Conservation (phyloP, 2,113 vertebrate genomes). For the Hippopotamus amphibius region DNA sequence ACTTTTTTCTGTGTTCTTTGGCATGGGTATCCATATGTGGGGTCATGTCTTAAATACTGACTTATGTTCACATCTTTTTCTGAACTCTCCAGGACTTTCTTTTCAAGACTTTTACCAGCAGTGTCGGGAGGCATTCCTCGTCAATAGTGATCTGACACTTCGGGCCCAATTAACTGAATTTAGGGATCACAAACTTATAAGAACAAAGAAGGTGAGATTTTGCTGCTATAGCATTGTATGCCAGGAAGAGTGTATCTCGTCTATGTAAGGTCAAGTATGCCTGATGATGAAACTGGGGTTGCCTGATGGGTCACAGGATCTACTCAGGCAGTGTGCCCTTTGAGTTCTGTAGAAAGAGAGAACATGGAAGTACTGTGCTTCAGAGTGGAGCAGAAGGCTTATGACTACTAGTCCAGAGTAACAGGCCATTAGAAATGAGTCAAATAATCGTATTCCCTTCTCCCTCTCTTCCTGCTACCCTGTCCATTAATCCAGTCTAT, state of each 20-base stretch:
- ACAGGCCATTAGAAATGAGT: background rate
- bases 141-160: conserved; percentile 97
- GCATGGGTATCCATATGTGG: background rate
- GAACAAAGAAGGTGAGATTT: conserved; percentile 93
- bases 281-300: background rate
- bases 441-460: background rate
- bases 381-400: background rate
- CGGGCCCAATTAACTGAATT: conserved; percentile 98
- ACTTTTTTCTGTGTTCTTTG: background rate
- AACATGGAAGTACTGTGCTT: background rate
- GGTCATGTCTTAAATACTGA: background rate
- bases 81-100: conserved; percentile 90
- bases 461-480: background rate
- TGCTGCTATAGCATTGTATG: background rate
- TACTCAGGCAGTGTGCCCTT: background rate
- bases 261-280: background rate
- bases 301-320: background rate
- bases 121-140: conserved; percentile 98
- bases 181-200: conserved; percentile 97
- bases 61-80: conserved; percentile 34
- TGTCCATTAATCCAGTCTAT: background rate
- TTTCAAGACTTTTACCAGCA: conserved; percentile 99
- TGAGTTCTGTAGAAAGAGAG: background rate
- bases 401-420: background rate
- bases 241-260: background rate